A percentile compares a stretch with the other conserved stretches of the same genome.
phyloP scores from a whole-genome alignment of 2,797 vertebrate genomes.

The Sebastiscus albofasciatus region DNA sequence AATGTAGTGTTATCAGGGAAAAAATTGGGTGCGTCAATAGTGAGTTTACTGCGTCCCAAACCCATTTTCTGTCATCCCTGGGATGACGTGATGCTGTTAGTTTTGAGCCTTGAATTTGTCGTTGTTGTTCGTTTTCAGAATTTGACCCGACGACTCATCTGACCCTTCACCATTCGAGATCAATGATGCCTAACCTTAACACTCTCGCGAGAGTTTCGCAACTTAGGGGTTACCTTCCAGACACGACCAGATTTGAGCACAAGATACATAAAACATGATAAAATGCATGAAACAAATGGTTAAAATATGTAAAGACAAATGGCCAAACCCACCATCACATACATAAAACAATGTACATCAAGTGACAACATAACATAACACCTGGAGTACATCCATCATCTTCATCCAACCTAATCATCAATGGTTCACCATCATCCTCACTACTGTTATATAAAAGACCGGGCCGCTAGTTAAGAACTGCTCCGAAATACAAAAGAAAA shows the following conservation, averaged over 20 bases:
- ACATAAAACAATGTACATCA: not conserved
- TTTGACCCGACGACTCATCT: too few relatives aligned
- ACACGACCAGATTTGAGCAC: too few relatives aligned
- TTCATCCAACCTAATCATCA: not conserved
- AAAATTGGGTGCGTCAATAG: too few relatives aligned
- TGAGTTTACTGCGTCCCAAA: too few relatives aligned
- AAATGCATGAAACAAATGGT: not conserved
- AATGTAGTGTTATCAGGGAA: too few relatives aligned
- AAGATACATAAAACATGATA: not conserved
- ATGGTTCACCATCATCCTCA: not conserved
- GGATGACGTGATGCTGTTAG: too few relatives aligned
- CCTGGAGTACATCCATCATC: not conserved
- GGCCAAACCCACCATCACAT: not conserved
- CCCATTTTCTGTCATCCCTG: too few relatives aligned
- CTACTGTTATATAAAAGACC: not conserved
- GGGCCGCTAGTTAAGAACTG: not conserved
- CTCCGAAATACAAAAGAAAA: not conserved
- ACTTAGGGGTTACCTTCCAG: too few relatives aligned
- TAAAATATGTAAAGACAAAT: not conserved
- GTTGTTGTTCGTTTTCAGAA: too few relatives aligned
- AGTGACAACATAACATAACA: not conserved
- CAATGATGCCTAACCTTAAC: too few relatives aligned
- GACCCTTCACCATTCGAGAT: too few relatives aligned
- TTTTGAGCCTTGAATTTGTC: too few relatives aligned
- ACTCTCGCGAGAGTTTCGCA: rapidly evolving